phyloP scores from a whole-genome alignment of 2,797 vertebrate genomes.

The Botia kubotai region DNA sequence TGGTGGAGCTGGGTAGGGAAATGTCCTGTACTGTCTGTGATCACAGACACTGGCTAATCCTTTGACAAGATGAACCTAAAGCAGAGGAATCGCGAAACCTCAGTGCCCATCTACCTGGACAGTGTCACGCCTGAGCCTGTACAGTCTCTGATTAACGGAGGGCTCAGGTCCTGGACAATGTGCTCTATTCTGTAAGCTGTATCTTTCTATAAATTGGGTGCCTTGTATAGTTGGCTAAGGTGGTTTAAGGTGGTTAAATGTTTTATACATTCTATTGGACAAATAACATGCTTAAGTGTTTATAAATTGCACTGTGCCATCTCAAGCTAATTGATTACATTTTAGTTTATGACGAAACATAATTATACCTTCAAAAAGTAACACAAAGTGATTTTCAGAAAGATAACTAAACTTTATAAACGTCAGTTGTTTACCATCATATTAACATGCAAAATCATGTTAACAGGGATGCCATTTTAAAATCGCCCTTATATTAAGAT shows the following conservation, averaged over 20 bases:
- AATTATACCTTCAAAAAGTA: not conserved
- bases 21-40: constrained; percentile 68
- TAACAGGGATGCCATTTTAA: too few species aligned
- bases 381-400: not conserved
- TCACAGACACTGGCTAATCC: constrained; percentile 78
- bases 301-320: not conserved
- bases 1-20: constrained; percentile 59
- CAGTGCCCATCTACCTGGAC: constrained; percentile 67
- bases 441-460: too few species aligned
- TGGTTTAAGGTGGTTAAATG: not conserved
- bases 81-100: constrained; percentile 72
- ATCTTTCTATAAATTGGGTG: not conserved
- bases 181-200: not conserved
- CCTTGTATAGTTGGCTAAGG: not conserved
- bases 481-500: too few species aligned
- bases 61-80: constrained; percentile 73
- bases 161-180: constrained; percentile 68
- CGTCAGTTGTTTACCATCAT: too few species aligned
- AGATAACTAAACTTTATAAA: too few species aligned
- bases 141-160: constrained; percentile 45
- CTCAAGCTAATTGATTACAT: not conserved
- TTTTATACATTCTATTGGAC: not conserved
- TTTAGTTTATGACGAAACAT: not conserved
- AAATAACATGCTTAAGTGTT: not conserved
- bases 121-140: constrained; percentile 67